A percentile compares a stretch with the other conserved stretches of the same genome.
Evolutionary conservation across 1,140 invertebrate species (phyloP).

Genomic region (Drosophila orena): DNA sequence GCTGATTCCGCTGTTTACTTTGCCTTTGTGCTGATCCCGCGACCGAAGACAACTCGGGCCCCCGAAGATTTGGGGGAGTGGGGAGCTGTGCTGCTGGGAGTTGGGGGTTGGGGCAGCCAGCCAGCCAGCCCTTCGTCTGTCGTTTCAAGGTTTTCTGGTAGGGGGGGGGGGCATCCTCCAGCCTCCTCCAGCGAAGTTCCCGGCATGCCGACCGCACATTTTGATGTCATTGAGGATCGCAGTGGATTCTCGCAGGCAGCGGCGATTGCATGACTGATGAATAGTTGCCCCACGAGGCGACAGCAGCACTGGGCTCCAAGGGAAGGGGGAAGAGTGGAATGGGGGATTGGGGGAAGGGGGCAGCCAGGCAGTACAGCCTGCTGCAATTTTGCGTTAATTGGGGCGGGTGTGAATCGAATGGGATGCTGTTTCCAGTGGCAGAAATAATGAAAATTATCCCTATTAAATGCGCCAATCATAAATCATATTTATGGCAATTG

Average conservation of each 20-base stretch:
- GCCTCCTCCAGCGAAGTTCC: conserved; percentile 30
- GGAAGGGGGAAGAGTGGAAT: too few relatives aligned
- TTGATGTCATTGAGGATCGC: conserved; percentile 80
- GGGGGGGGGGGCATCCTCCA: neutral
- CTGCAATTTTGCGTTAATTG: conserved; percentile 52
- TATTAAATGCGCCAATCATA: conserved; percentile 77
- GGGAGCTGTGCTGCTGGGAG: conserved; percentile 6
- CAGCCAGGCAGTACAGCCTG: conserved; percentile 11
- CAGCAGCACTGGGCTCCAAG: neutral
- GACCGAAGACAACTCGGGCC: conserved; percentile 32
- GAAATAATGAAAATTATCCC: conserved; percentile 68
- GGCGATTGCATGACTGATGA: conserved; percentile 65
- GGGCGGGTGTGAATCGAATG: conserved; percentile 49
- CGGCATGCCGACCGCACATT: conserved; percentile 77
- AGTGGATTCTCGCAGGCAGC: conserved; percentile 19
- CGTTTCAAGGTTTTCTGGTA: conserved; percentile 61
- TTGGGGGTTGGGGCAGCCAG: conserved; percentile 20
- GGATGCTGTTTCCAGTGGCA: conserved; percentile 34
- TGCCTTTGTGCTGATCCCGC: conserved; percentile 75
- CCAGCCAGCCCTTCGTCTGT: conserved; percentile 50
- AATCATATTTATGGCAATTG: conserved; percentile 83
- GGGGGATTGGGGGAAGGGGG: neutral
- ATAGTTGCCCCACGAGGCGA: conserved; percentile 33
- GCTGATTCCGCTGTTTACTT: conserved; percentile 66
- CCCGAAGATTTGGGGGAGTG: neutral